Percentiles rank a stretch among this genome's conserved stretches.
Evolutionary conservation across 2,797 vertebrate genomes (phyloP).

Genomic region (Oryzias dopingdopingensis): DNA sequence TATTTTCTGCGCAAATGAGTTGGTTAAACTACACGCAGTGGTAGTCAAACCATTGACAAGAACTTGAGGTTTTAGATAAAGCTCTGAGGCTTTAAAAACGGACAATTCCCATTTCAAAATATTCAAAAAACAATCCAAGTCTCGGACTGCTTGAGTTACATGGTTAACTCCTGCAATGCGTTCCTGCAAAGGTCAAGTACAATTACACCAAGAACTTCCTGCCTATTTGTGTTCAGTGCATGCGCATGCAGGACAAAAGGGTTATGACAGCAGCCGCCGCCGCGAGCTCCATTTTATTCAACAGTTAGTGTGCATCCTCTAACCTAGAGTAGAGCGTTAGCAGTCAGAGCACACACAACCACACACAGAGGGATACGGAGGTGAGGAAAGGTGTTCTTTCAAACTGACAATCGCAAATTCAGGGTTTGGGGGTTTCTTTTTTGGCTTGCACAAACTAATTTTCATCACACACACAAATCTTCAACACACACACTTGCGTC

Average conservation of each 20-base stretch:
- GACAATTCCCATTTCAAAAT: slow-evolving; percentile 4
- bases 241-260: background rate
- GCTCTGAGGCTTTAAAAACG: background rate
- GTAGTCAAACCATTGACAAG: background rate
- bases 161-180: slow-evolving; percentile 2
- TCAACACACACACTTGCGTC: too few species aligned
- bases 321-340: slow-evolving; percentile 39
- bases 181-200: slow-evolving; percentile 17
- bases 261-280: slow-evolving; percentile 2
- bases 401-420: slow-evolving; percentile 41
- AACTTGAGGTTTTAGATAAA: background rate
- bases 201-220: slow-evolving; percentile 11
- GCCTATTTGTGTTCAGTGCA: slow-evolving; percentile 3
- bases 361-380: slow-evolving; percentile 10
- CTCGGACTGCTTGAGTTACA: background rate
- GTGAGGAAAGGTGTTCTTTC: slow-evolving; percentile 33
- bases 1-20: background rate
- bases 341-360: slow-evolving; percentile 46
- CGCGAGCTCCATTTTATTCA: slow-evolving; percentile 17
- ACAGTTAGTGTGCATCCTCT: slow-evolving; percentile 1
- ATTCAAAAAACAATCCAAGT: background rate
- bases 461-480: background rate
- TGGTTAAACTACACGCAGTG: background rate
- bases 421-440: slow-evolving; percentile 6
- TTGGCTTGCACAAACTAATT: slow-evolving; percentile 3